Evolutionary conservation across 1,140 invertebrate species (phyloP).

Genomic region (honey bee (Apis mellifera)): DNA sequence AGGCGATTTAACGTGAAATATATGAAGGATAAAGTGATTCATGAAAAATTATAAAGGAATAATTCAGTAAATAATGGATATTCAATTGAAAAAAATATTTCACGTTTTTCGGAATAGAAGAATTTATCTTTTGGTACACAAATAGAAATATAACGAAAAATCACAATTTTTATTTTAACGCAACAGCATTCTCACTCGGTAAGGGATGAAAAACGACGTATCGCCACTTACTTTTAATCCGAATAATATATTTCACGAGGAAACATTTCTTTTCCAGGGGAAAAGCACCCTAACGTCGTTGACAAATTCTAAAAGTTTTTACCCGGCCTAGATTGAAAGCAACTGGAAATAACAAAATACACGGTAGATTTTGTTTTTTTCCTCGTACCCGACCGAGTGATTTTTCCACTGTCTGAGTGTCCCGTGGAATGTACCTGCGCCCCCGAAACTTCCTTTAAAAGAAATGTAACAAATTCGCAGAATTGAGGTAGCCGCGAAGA

Average conservation of each 20-base stretch:
- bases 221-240: constrained; percentile 13
- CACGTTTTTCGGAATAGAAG: no score
- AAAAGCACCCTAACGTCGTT: not conserved
- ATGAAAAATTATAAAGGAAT: no score
- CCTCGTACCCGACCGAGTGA: constrained; percentile 1
- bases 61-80: no score
- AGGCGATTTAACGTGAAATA: no score
- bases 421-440: not conserved
- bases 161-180: not conserved
- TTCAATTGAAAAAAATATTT: no score
- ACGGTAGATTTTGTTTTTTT: constrained; percentile 5
- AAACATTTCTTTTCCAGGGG: not conserved
- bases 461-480: constrained; percentile 32
- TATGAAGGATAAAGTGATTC: no score
- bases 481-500: constrained; percentile 24
- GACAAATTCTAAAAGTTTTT: constrained; percentile 40
- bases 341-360: constrained; percentile 17
- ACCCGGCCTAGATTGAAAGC: constrained; percentile 23
- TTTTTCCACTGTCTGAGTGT: constrained; percentile 39
- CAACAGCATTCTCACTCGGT: not conserved
- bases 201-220: not conserved
- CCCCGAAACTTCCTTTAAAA: constrained; percentile 1
- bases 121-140: no score
- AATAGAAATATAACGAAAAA: no score
- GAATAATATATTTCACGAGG: not conserved